Base-by-base conservation (phyloP, 1,140 invertebrate genomes). In the Brachionus asplanchnoidis region DNA sequence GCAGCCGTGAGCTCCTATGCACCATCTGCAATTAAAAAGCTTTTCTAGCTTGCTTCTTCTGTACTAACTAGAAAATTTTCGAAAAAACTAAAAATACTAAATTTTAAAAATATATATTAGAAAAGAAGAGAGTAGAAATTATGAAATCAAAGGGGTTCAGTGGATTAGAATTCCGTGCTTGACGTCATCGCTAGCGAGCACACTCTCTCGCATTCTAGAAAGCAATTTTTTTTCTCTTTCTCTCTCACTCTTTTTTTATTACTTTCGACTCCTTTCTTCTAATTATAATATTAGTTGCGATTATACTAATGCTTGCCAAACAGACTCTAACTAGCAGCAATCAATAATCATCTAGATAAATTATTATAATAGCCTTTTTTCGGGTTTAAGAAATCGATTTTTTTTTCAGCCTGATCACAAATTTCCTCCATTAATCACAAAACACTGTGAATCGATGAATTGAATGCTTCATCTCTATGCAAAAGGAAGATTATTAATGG, bases 131-230 rank as follows among this genome's bases (percentile, higher is more conserved):
- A 77, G 17, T 70, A 70, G 42, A 77, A 50, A 77, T 77, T 77
- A 77, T 77, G 28, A 77, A 77, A 77, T 77, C 73, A 77, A 77
- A 77, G 73, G 73, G 73, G 73, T 77, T 77, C 42, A 77, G 42
- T 77, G 14, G 26, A 77, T 77, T 77, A 77, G 73, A 77, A 50
- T 77, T 77, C 40, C 73, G 73, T 46, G 40, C 44, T 77, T 77
- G 73, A 77, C 73, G 73, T 77, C 73, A 77, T 77, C 44, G 23
- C n/a, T 77, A 23, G 20, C 28, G 42, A 32, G 36, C 68, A 40
- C 68, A 40, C 68, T 73, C 68, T 11, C 68, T 73, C 68, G n/a
- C 68, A 73, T 42, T 70, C 66, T 68, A 68, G 32, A 32, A 68
- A 20, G 17, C 36, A 73, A 20, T 42, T 20, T 46, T 46, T 46